Percentiles rank a stretch among this genome's conserved stretches.
phyloP scores from a whole-genome alignment of 2,888 invertebrate genomes.

The Antheraea assamensis region DNA sequence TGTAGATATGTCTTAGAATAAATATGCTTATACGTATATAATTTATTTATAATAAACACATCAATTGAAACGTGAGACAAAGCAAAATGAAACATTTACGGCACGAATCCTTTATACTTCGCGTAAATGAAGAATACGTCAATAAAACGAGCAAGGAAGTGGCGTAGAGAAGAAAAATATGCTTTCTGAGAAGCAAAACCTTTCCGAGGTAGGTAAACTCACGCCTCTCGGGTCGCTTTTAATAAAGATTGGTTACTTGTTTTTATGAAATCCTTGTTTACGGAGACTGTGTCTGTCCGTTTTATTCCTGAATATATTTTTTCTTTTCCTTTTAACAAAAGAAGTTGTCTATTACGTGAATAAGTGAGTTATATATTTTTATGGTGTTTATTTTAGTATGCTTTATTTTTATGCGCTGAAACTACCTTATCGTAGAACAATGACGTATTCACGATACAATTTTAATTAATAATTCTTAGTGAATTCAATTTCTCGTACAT shows the following conservation, averaged over 20 bases:
- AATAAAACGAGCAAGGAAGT: constrained; percentile 29
- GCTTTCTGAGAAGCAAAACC: constrained; percentile 42
- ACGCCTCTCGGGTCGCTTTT: constrained; percentile 38
- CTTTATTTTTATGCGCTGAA: not conserved
- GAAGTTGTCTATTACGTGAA: constrained; percentile 13
- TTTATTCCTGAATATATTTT: constrained; percentile 21
- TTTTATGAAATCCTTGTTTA: constrained; percentile 46
- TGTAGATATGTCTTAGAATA: not conserved
- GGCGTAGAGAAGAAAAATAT: constrained; percentile 49
- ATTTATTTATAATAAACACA: not conserved
- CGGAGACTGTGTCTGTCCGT: constrained; percentile 28
- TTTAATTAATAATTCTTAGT: no score
- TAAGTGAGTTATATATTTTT: constrained; percentile 12
- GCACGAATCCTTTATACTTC: constrained; percentile 48
- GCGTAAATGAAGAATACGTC: constrained; percentile 43
- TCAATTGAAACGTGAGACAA: not conserved
- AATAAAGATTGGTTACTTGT: constrained; percentile 55
- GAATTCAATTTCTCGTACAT: no score
- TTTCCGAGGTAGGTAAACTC: constrained; percentile 16
- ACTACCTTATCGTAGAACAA: not conserved
- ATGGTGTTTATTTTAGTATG: not conserved
- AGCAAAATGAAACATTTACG: constrained; percentile 20
- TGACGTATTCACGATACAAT: no score
- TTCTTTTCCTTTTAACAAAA: constrained; percentile 18
- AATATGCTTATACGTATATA: not conserved